Conservation (phyloP, 2,113 vertebrate genomes). For the Phaethornis superciliosus region DNA sequence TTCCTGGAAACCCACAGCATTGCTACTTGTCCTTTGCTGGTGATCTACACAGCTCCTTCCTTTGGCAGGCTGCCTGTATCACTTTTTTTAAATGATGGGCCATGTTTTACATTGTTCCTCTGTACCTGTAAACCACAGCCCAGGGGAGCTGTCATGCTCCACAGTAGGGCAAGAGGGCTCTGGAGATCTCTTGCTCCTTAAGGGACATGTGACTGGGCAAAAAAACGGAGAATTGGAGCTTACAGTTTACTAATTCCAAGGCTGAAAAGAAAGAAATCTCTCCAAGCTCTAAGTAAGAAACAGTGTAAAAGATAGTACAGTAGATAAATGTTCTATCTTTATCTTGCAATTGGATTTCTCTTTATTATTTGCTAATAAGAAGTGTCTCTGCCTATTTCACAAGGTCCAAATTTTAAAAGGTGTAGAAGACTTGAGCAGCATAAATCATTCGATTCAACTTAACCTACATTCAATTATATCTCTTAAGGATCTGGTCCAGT, state of each 20-base stretch:
- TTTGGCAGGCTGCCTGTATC: neutral
- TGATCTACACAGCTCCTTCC: neutral
- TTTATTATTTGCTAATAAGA: neutral
- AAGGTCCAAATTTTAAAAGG: neutral
- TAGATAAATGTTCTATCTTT: neutral
- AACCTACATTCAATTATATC: neutral
- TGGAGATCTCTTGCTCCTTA: neutral
- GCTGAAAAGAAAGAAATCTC: neutral
- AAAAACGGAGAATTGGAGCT: neutral
- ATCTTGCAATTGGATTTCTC: neutral
- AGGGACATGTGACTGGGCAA: rapidly evolving
- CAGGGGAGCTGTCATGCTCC: neutral
- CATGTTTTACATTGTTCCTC: rapidly evolving
- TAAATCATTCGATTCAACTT: neutral
- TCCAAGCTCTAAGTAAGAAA: neutral
- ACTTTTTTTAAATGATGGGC: rapidly evolving
- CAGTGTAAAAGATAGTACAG: neutral
- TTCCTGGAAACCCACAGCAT: rapidly evolving
- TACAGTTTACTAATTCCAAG: neutral
- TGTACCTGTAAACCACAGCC: neutral
- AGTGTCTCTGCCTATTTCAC: neutral
- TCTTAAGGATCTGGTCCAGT: rapidly evolving
- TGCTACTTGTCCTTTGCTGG: neutral
- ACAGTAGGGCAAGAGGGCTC: neutral
- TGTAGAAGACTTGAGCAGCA: neutral